These are phyloP conservation scores for Platygyra sinensis DNA, from an alignment of 64 coral and sea anemone species.

Conservation along the genomic window DNA sequence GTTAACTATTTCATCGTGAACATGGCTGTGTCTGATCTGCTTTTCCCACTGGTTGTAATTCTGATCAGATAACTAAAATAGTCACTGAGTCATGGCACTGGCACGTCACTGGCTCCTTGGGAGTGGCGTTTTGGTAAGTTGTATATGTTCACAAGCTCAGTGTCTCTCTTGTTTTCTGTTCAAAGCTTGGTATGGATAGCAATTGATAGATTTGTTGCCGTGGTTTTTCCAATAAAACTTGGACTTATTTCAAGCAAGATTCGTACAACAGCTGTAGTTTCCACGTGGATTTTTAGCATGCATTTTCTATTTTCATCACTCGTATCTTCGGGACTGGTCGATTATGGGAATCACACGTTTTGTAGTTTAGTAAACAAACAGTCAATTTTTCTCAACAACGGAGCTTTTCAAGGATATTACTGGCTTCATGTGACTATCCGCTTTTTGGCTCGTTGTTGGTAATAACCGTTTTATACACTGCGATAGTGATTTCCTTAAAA, in stretches of 20 bases:
- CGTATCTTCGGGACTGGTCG: neutral
- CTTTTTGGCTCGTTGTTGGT: neutral
- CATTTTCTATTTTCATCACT: neutral
- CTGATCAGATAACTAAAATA: neutral
- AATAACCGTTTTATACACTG: neutral
- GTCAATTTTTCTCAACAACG: too few species aligned
- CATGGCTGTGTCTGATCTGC: neutral
- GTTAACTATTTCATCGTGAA: constrained; percentile 7
- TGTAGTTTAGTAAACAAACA: too few species aligned
- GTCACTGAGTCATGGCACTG: neutral
- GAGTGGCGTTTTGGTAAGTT: neutral
- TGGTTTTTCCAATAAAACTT: neutral
- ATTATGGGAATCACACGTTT: too few species aligned
- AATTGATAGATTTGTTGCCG: constrained; percentile 11
- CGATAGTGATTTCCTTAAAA: neutral
- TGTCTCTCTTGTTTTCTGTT: neutral
- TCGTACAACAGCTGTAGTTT: neutral
- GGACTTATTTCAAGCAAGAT: neutral
- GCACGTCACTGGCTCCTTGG: neutral
- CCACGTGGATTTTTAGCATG: neutral
- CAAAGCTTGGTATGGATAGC: constrained; percentile 18
- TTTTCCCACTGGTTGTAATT: neutral
- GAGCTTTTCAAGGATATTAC: neutral
- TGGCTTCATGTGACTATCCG: neutral
- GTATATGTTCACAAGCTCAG: neutral